phyloP scores from a whole-genome alignment of 2,113 vertebrate genomes.

The Marmota flaviventris region DNA sequence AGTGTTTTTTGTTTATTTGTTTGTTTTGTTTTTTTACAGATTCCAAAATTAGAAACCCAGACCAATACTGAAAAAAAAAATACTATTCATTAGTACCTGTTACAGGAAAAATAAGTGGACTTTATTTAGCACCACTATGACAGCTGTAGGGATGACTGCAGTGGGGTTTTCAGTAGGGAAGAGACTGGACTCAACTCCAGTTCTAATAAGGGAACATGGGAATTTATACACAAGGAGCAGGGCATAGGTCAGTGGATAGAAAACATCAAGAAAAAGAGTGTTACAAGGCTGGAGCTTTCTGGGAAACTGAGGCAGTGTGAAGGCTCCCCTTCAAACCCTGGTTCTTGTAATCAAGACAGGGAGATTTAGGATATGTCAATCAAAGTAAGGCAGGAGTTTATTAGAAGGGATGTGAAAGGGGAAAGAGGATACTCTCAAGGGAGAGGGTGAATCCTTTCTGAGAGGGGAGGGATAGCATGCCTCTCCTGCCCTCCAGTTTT shows the following conservation, averaged over 20 bases:
- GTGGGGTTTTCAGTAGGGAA: not conserved
- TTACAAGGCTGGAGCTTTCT: no score
- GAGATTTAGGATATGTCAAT: no score
- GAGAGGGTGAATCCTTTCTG: no score
- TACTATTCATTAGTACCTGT: not conserved
- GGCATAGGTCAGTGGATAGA: not conserved
- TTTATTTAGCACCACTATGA: not conserved
- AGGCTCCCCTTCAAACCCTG: no score
- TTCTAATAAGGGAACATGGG: not conserved
- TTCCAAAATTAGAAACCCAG: not conserved
- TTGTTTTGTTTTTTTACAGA: not conserved
- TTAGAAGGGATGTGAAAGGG: no score
- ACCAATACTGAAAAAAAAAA: not conserved
- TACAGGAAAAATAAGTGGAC: not conserved
- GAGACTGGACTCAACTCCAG: no score
- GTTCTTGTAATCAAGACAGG: no score
- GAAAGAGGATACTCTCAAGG: no score
- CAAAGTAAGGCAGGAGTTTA: no score
- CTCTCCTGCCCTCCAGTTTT: no score
- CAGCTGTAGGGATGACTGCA: not conserved
- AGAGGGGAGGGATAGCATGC: no score
- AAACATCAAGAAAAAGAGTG: not conserved
- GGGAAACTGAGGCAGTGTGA: no score
- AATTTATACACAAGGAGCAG: not conserved
- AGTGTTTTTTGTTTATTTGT: not conserved